These are phyloP conservation scores for Chouioia cunea DNA, from an alignment of 2,888 invertebrate genomes.

Conservation along the genomic window DNA sequence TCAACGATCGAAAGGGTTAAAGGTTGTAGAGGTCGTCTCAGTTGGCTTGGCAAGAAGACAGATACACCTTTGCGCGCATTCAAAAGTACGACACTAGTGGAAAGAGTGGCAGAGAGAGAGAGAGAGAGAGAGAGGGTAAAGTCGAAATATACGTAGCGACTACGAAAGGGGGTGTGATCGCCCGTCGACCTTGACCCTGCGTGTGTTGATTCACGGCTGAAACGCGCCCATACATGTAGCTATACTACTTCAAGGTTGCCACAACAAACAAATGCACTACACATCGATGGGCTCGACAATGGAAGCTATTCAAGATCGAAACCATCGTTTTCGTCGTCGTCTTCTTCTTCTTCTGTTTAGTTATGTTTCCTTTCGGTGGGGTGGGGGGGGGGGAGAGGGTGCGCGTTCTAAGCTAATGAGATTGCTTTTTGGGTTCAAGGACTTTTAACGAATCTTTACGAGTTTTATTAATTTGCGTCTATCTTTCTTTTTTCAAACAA, in stretches of 20 bases:
- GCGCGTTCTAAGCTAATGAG: background rate
- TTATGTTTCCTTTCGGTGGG: background rate
- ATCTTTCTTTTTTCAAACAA: background rate
- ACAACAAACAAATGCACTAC: slow-evolving; percentile 32
- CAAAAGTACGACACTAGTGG: background rate
- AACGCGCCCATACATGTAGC: slow-evolving; percentile 15
- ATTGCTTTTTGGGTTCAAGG: too few relatives aligned
- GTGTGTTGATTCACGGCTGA: slow-evolving; percentile 40
- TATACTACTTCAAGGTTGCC: slow-evolving; percentile 32
- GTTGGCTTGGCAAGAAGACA: slow-evolving; percentile 26
- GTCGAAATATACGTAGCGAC: slow-evolving; percentile 22
- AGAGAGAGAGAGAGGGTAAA: background rate
- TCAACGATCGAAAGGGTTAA: slow-evolving; percentile 46
- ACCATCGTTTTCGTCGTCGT: too few relatives aligned
- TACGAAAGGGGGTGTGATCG: slow-evolving; percentile 39
- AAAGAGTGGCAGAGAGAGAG: background rate
- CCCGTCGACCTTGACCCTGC: slow-evolving; percentile 44
- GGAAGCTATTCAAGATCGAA: background rate
- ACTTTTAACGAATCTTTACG: too few relatives aligned
- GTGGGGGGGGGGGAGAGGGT: too few relatives aligned
- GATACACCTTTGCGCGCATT: background rate
- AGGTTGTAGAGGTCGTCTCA: slow-evolving; percentile 51
- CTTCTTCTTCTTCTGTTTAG: background rate
- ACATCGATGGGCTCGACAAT: background rate
- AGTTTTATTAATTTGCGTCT: too few relatives aligned